Evolutionary conservation across 2,113 vertebrate species (phyloP), one percentile per base, ranked within the genome.

Genomic region (Phyllopteryx taeniolatus): DNA sequence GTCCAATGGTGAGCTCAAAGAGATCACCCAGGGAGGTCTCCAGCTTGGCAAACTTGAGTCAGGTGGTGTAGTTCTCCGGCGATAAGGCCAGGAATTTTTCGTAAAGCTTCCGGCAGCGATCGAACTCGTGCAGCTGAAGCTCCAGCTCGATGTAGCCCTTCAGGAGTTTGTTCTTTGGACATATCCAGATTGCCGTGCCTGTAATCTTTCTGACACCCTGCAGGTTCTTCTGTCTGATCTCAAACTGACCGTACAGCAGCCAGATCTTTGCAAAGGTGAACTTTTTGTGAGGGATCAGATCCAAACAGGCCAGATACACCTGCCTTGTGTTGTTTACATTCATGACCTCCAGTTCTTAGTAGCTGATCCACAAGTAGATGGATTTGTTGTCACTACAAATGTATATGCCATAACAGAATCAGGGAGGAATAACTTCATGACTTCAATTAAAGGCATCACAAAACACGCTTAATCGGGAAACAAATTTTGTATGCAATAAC

Each of bases 231-330:
- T 99, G 98, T 31, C 98, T 91, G 74, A 99, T 96, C 92, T 99
- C 97, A 90, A 99, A 99, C 54, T 96, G 95, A 19, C 91, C 94
- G 54, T 93, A 98, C 0, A 99, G 91, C 83, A 99, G 87, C 98
- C 98, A 99, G 27, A 99, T 96, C 91, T 99, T 99, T 44, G 96
- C 97, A 79, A 99, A 99, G 0, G 98, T 98, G 88, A 99, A 99
- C 97, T 99, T 98, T 88, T 99, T 99, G 86, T 99, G 97, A 15
- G 98, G 97, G 85, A 98, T 94, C 76, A 99, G 94, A 69, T 99
- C 96, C 44, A 99, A 71, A 82, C 95, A 97, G 0, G 96, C 96
- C 89, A 96, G 95, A 76, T 98, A 99, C 11, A 99, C 96, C 83
- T 98, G 96, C 68, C 96, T 93, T 10, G 98, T 99, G 73, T 93